phyloP scores from a whole-genome alignment of 2,888 invertebrate genomes.

The Malthinus flaveolus region DNA sequence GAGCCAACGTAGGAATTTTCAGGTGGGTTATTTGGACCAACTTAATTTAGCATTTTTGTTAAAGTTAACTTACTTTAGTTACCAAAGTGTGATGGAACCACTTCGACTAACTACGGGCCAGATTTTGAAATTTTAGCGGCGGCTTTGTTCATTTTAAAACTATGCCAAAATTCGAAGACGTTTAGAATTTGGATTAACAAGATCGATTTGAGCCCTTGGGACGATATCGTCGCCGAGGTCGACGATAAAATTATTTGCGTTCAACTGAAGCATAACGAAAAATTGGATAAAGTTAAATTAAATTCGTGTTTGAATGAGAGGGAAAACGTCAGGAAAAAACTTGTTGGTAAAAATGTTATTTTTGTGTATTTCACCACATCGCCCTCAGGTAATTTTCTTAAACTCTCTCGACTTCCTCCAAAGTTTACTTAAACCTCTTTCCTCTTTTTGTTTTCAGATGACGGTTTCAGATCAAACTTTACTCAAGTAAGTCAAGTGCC shows the following conservation, averaged over 20 bases:
- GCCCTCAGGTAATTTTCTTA: slow-evolving; percentile 5
- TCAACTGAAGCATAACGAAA: slow-evolving; percentile 15
- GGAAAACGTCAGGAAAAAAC: background rate
- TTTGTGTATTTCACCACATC: slow-evolving; percentile 11
- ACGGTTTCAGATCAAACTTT: background rate
- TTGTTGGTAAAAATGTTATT: background rate
- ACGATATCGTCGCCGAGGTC: slow-evolving; percentile 14
- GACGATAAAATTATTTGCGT: slow-evolving; percentile 13
- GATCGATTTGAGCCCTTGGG: slow-evolving; percentile 16
- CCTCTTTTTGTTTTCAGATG: no score
- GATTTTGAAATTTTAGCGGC: slow-evolving; percentile 15
- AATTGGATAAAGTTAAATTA: slow-evolving; percentile 7
- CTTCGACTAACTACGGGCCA: slow-evolving; percentile 21
- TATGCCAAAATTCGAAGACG: background rate
- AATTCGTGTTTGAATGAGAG: background rate
- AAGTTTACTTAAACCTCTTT: no score
- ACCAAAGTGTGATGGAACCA: slow-evolving; percentile 17
- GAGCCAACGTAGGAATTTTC: no score
- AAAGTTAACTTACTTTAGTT: no score
- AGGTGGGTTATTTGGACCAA: no score
- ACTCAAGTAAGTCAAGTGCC: background rate
- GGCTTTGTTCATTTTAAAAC: slow-evolving; percentile 3
- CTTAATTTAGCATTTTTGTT: no score
- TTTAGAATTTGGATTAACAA: slow-evolving; percentile 13
- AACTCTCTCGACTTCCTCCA: no score